Percentiles rank a stretch among this genome's conserved stretches.
Evolutionary conservation across 2,797 vertebrate species (phyloP).

Genomic region (Falco biarmicus): DNA sequence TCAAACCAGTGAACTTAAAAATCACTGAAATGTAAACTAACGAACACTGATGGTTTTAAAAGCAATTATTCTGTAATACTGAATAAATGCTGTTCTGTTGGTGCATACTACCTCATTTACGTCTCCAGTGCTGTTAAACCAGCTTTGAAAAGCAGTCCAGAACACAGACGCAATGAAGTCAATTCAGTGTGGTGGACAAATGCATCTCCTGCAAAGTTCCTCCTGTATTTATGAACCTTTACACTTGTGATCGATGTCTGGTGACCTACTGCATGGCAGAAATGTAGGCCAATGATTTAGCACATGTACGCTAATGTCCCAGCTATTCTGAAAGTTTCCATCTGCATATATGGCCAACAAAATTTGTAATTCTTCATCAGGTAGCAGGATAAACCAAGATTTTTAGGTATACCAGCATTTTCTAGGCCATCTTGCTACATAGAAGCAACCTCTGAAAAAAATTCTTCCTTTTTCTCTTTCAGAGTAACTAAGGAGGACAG

Average conservation of each 20-base stretch:
- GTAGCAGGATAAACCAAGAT: background rate
- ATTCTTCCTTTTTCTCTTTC: background rate
- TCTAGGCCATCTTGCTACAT: background rate
- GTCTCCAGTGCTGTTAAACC: background rate
- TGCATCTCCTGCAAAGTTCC: background rate
- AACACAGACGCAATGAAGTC: background rate
- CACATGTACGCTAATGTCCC: background rate
- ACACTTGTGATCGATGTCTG: background rate
- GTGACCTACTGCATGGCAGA: background rate
- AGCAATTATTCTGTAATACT: background rate
- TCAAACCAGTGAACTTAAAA: constrained; percentile 1
- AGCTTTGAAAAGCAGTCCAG: background rate
- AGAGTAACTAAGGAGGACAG: background rate
- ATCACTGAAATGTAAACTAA: background rate
- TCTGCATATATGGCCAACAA: background rate
- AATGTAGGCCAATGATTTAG: background rate
- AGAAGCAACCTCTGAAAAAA: background rate
- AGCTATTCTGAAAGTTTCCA: background rate
- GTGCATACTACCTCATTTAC: background rate
- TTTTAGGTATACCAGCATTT: background rate
- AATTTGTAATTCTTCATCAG: background rate
- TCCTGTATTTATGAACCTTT: background rate
- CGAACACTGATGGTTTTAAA: background rate
- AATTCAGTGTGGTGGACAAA: background rate
- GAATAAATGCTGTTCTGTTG: background rate